Base-by-base conservation (phyloP, 2,113 vertebrate species). In the Hemibagrus wyckioides region DNA sequence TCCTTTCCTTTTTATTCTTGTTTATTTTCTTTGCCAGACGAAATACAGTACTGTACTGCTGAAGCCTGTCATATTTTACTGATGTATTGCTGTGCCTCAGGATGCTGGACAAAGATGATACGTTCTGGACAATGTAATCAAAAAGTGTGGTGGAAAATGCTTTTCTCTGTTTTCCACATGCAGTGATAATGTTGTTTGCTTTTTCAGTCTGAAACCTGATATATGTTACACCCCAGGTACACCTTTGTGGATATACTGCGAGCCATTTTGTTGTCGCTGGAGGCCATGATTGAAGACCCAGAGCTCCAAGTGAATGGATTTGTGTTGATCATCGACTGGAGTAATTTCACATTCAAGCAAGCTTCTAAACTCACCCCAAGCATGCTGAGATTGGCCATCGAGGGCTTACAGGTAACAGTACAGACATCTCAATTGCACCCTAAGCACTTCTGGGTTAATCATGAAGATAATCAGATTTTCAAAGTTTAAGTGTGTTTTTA, bases 271-370 rank as follows among this genome's bases (percentile, higher is more conserved):
- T 96, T 99, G 91, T 99, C 98, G 15, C 90, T 99, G 93, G 98
- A 99, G 92, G 96, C 97, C 84, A 99, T 99, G 98, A 99, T 99
- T 48, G 98, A 99, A 94, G 98, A 99, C 76, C 97, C 98, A 0
- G 98, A 99, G 94, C 96, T 99, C 90, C 98, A 99, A 92, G 98
- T 99, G 88, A 99, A 99, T 90, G 98, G 98, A 91, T 99, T 99
- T 96, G 97, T 99, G 94, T 95, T 99, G 95, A 99, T 98, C 94
- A 99, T 99, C 94, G 98, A 99, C 95, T 99, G 98, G 98, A 99
- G 98, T 92, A 99, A 99, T 94, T 99, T 99, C 94, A 99, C 98
- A 87, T 99, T 99, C 94, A 99, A 99, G 88, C 98, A 99, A 93
- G 98, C 98, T 69, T 99, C 98, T 86, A 99, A 98, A 48, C 96